Conservation (phyloP, 2,888 invertebrate genomes). For the Temnothorax ravouxi region DNA sequence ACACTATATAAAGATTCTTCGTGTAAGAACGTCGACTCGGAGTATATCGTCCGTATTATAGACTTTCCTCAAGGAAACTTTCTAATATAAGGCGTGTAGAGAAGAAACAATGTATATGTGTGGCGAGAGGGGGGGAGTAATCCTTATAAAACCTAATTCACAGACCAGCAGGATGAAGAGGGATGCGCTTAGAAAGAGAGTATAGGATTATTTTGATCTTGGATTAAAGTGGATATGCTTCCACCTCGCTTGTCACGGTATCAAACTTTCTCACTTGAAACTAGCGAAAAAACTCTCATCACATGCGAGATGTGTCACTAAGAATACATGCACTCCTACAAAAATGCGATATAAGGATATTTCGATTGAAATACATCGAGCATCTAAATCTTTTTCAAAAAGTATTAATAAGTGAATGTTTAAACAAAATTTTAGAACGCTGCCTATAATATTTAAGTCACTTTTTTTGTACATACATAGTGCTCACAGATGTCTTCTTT, state of each 20-base stretch:
- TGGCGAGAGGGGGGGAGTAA: not conserved
- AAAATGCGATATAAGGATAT: not conserved
- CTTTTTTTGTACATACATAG: not conserved
- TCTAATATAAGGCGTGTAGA: slow-evolving; percentile 10
- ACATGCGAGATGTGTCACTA: not conserved
- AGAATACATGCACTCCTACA: not conserved
- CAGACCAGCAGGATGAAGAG: not conserved
- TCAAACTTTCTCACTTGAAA: slow-evolving; percentile 11
- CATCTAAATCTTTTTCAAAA: not conserved
- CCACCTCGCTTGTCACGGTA: not conserved
- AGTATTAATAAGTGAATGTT: not conserved
- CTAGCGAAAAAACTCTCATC: not conserved
- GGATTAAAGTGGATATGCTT: slow-evolving; percentile 38
- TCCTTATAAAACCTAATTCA: slow-evolving; percentile 42
- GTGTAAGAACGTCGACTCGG: not conserved
- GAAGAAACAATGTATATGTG: not conserved
- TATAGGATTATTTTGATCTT: slow-evolving; percentile 39
- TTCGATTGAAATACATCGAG: not conserved
- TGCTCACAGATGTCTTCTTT: not conserved
- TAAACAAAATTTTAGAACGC: not conserved
- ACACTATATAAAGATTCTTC: not conserved
- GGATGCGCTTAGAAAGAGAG: not conserved
- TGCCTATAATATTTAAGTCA: slow-evolving; percentile 1
- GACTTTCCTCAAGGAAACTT: slow-evolving; percentile 30
- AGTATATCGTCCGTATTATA: not conserved